Percentiles rank a stretch among this genome's conserved stretches.
phyloP scores from a whole-genome alignment of 2,797 vertebrate species.

The Gastrophryne carolinensis region DNA sequence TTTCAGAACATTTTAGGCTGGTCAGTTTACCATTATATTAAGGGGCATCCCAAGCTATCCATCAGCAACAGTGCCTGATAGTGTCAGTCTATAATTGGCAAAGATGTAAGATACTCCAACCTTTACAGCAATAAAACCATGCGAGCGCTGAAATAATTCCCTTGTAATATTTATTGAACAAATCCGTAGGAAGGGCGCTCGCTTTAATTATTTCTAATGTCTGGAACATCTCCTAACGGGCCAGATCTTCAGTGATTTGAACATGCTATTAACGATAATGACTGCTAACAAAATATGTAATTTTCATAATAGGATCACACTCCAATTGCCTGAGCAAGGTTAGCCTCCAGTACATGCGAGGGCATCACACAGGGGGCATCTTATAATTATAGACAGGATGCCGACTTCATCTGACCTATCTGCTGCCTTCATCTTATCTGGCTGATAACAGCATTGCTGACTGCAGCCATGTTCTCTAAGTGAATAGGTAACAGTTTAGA shows the following conservation, averaged over 20 bases:
- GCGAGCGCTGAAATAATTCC: neutral
- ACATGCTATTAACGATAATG: conserved; percentile 2
- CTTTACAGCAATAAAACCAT: neutral
- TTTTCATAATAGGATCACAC: conserved; percentile 10
- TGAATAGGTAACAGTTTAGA: too few species aligned
- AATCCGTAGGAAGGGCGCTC: neutral
- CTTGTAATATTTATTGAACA: conserved; percentile 24
- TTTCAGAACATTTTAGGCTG: too few species aligned
- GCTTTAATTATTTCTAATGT: conserved; percentile 32
- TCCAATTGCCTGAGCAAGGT: neutral
- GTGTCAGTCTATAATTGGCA: neutral
- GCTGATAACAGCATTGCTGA: too few species aligned
- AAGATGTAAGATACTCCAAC: neutral
- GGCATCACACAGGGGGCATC: neutral
- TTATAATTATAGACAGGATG: neutral
- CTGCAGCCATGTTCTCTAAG: too few species aligned
- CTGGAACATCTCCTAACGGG: conserved; percentile 3
- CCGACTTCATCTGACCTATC: neutral
- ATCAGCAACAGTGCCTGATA: neutral
- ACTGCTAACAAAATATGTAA: conserved; percentile 2
- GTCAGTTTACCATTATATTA: too few species aligned
- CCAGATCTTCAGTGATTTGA: conserved; percentile 1
- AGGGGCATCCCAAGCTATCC: too few species aligned
- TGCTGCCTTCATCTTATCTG: too few species aligned
- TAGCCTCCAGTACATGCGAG: neutral